Base-by-base conservation (phyloP, 2,888 invertebrate species). In the Nomada hirtipes region DNA sequence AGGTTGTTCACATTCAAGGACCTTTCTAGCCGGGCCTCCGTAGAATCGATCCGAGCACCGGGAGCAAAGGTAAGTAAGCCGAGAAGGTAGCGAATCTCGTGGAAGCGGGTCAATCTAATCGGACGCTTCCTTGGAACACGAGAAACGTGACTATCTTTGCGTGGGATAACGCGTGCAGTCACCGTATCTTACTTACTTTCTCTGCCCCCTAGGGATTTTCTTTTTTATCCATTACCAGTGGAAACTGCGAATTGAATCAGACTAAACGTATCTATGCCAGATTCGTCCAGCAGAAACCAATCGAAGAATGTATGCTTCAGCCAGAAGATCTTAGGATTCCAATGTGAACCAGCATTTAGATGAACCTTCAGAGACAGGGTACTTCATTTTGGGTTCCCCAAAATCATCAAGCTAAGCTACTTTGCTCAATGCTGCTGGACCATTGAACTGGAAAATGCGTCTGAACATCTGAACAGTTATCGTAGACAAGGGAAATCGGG, bases 1-100 rank as follows among this genome's bases (percentile, higher is more conserved):
- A 63, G 72, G 76, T 63, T 79, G 70, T 78, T 83, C 80, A 80
- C 81, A 79, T 86, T 81, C 84, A 75, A 82, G 82, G 82, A 74
- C 75, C 78, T 77, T 82, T 82, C 77, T 53, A 69, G 53, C 55
- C 69, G 57, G 26, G 53, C 72, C 59, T 57, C 72, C 50, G 53
- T 76, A 29, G 69, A 63, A 76, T 79, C 73, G 72, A 67, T 36
- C 26, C 20, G 61, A 70, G 47, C 60, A 60, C 75, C 4, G 29
- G 64, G 64, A 72, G 69, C 72, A 72, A 75, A 70, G 76, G 72
- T 75, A 79, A 84, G 83, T 82, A 82, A 84, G 59, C 72, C 83
- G 72, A 68, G 64, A 50, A 61, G 59, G 55, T 52, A 64, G 67
- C 23, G 70, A 44, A 65, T 65, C 65, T 26, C 44, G 20, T 53